Percentiles rank a stretch among this genome's conserved stretches.
Evolutionary conservation across 1,140 invertebrate species (phyloP).

Genomic region (Monochamus saltuarius): DNA sequence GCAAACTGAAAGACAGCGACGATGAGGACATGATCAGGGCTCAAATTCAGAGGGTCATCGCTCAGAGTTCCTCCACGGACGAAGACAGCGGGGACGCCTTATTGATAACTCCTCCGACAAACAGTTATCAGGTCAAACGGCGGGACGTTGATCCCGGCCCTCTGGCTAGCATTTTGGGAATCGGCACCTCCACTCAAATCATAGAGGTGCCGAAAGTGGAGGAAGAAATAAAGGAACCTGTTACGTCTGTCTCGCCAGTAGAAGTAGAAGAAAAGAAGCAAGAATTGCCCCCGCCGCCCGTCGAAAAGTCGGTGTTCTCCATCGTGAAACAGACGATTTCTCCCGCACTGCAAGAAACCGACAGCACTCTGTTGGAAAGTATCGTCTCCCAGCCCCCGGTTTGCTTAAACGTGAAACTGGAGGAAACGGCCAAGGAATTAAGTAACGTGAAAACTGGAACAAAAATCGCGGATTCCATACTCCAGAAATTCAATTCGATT

Average conservation of each 20-base stretch:
- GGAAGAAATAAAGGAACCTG: not conserved
- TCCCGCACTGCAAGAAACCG: constrained; percentile 49
- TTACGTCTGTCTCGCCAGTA: constrained; percentile 4
- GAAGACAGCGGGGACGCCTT: constrained; percentile 51
- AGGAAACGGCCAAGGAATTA: constrained; percentile 49
- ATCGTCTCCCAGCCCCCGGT: constrained; percentile 39
- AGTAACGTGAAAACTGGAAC: constrained; percentile 45
- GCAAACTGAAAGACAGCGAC: constrained; percentile 51
- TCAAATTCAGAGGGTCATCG: constrained; percentile 53
- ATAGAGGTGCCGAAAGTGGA: constrained; percentile 12
- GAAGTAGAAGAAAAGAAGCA: constrained; percentile 14
- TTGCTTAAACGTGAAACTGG: constrained; percentile 51
- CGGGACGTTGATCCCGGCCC: constrained; percentile 21
- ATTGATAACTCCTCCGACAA: constrained; percentile 38
- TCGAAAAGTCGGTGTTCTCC: not conserved
- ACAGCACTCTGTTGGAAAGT: constrained; percentile 46
- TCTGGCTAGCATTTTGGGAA: constrained; percentile 9
- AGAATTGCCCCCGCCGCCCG: not conserved
- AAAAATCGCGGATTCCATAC: constrained; percentile 47
- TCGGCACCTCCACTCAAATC: not conserved
- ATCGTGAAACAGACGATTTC: constrained; percentile 43
- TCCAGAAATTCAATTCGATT: constrained; percentile 48
- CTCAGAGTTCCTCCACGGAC: constrained; percentile 50
- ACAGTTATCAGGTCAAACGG: constrained; percentile 29
- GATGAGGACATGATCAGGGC: constrained; percentile 60